These are phyloP conservation scores for Lanius ludovicianus DNA, from an alignment of 2,113 vertebrate species.

Conservation along the genomic window DNA sequence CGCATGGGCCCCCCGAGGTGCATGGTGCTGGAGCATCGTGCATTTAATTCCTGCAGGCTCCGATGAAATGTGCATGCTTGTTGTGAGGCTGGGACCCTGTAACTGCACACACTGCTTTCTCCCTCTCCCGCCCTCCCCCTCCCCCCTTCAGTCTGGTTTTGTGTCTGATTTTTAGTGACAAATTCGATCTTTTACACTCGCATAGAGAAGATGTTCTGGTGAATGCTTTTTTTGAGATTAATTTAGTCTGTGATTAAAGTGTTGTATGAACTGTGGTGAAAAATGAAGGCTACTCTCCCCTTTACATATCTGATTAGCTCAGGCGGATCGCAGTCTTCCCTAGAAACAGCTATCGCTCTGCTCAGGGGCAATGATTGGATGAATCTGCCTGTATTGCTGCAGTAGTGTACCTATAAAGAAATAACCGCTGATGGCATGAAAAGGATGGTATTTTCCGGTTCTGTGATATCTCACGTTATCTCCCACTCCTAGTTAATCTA, in stretches of 20 bases:
- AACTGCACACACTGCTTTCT: neutral
- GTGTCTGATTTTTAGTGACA: constrained; percentile 1
- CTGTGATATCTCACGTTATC: constrained; percentile 44
- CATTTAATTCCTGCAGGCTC: neutral
- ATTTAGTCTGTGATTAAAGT: neutral
- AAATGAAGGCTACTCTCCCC: neutral
- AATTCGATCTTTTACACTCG: neutral
- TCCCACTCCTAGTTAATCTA: constrained; percentile 25
- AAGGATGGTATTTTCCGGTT: constrained; percentile 22
- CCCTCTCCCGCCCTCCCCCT: too few relatives aligned
- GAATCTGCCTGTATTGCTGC: neutral
- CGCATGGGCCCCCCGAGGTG: neutral
- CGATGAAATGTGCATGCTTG: neutral
- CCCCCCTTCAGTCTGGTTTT: neutral
- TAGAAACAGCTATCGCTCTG: neutral
- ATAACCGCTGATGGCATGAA: neutral
- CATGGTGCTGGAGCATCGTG: neutral
- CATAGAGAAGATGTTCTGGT: neutral
- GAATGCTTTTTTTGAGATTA: neutral
- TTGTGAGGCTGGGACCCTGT: neutral
- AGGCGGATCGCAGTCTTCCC: neutral
- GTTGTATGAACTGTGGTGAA: neutral
- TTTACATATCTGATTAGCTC: neutral
- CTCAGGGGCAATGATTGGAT: neutral
- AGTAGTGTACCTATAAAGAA: constrained; percentile 27